Percentiles rank a stretch among this genome's conserved stretches.
phyloP scores from a whole-genome alignment of 2,888 invertebrate species.

The Amphipyra berbera region DNA sequence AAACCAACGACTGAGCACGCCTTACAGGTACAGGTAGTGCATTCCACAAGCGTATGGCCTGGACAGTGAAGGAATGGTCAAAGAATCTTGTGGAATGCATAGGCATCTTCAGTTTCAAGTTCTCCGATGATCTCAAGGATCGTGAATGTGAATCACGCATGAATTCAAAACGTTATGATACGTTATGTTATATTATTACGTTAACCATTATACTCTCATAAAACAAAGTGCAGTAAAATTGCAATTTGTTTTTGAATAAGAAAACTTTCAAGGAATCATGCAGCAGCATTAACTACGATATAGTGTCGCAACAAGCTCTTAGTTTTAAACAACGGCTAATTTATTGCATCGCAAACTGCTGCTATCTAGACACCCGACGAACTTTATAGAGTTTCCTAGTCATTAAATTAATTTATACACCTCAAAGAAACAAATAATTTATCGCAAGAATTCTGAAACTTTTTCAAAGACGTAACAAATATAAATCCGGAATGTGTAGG shows the following conservation, averaged over 20 bases:
- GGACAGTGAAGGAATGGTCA: no score
- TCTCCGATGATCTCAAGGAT: no score
- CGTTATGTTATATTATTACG: no score
- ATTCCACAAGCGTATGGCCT: no score
- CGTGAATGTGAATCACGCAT: no score
- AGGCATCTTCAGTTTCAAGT: no score
- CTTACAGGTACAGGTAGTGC: no score
- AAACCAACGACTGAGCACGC: no score
- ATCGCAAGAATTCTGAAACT: constrained; percentile 10
- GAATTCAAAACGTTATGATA: no score
- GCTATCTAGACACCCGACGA: constrained; percentile 48
- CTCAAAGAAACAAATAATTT: constrained; percentile 32
- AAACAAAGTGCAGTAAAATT: constrained; percentile 28
- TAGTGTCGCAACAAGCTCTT: constrained; percentile 42
- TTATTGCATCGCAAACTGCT: constrained; percentile 58
- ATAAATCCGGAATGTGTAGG: no score
- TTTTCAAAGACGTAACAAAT: no score
- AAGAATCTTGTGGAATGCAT: no score
- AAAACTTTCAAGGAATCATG: constrained; percentile 31
- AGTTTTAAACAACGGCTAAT: constrained; percentile 51
- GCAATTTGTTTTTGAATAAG: constrained; percentile 45
- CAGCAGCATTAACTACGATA: constrained; percentile 26
- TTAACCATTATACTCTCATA: constrained; percentile 27
- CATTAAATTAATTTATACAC: constrained; percentile 47
- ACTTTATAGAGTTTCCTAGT: constrained; percentile 50